Percentiles rank a stretch among this genome's conserved stretches.
These are phyloP conservation scores for Tricholauxania praeusta DNA, from an alignment of 2,888 invertebrate genomes.

Conservation along the genomic window DNA sequence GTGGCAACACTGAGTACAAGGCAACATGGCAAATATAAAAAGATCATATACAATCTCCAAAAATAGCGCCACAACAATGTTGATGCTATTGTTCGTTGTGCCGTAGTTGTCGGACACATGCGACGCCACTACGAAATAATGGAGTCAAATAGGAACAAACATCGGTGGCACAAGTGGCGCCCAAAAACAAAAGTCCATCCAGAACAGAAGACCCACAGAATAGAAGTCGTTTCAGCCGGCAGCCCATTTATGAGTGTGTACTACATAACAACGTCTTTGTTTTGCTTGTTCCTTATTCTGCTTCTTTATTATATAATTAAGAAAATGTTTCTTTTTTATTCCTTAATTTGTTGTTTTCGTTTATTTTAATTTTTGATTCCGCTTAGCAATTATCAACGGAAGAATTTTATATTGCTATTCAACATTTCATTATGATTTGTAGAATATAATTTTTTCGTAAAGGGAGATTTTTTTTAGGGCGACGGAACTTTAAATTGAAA, in stretches of 20 bases:
- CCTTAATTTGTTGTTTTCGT: conserved; percentile 8
- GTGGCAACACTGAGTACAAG: too few species aligned
- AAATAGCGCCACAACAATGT: conserved; percentile 5
- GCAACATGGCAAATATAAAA: too few species aligned
- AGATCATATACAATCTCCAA: not conserved
- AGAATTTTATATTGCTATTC: conserved; percentile 17
- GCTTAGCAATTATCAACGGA: conserved; percentile 4
- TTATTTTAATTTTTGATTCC: conserved; percentile 8
- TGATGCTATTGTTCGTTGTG: not conserved
- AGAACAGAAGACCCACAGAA: too few species aligned
- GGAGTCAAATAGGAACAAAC: conserved; percentile 1
- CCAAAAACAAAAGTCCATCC: not conserved
- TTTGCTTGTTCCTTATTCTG: too few species aligned
- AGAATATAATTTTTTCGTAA: not conserved
- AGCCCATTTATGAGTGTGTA: too few species aligned
- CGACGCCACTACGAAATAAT: not conserved
- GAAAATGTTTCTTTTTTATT: too few species aligned
- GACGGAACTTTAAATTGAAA: too few species aligned
- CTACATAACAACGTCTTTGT: too few species aligned
- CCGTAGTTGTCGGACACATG: not conserved
- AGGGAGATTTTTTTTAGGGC: not conserved
- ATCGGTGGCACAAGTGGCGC: not conserved
- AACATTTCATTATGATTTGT: conserved; percentile 4
- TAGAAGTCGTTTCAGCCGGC: too few species aligned
- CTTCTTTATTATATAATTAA: too few species aligned